These are phyloP conservation scores for Corythaeola cristata DNA, from an alignment of 2,113 vertebrate genomes.

Conservation along the genomic window DNA sequence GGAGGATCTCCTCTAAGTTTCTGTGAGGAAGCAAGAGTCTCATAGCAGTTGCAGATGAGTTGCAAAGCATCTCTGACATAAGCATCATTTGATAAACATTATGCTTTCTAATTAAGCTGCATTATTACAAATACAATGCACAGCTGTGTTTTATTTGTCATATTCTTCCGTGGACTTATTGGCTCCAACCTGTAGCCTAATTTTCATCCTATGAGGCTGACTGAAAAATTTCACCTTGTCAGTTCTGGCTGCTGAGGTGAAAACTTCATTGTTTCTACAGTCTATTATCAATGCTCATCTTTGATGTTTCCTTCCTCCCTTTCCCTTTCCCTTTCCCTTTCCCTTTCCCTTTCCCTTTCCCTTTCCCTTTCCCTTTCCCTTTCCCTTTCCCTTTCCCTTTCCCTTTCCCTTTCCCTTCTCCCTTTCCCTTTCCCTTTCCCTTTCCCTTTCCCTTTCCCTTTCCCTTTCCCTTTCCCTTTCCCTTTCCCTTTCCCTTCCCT, in stretches of 20 bases:
- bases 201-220: neutral
- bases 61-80: neutral
- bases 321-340: neutral
- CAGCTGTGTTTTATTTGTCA: neutral
- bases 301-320: neutral
- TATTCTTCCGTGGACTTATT: neutral
- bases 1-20: neutral
- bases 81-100: constrained; percentile 35
- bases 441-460: neutral
- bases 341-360: neutral
- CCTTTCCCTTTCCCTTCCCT: no score
- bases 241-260: neutral
- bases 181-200: neutral
- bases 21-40: constrained; percentile 2
- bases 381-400: neutral
- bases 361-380: neutral
- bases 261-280: neutral
- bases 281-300: neutral
- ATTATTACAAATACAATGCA: neutral
- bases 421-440: no score
- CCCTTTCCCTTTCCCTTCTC: neutral
- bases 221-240: neutral
- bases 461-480: neutral
- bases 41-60: neutral
- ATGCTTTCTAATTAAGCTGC: constrained; percentile 34